phyloP scores from a whole-genome alignment of 2,888 invertebrate species.

The Drosophila paramelanica region DNA sequence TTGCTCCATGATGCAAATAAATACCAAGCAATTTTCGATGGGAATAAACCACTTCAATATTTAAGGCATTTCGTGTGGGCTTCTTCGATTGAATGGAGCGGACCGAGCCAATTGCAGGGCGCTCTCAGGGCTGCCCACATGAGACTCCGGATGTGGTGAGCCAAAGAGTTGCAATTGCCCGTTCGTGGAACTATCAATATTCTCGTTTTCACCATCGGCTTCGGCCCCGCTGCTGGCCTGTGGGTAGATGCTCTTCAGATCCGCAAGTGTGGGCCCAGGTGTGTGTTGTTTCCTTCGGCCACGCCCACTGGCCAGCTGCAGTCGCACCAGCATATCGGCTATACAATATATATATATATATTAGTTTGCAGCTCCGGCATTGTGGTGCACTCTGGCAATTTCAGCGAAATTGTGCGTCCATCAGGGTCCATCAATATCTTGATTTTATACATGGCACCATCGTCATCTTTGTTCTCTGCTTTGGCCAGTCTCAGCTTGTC shows the following conservation, averaged over 20 bases:
- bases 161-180: conserved; percentile 3
- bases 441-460: conserved; percentile 11
- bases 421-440: conserved; percentile 3
- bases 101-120: not conserved
- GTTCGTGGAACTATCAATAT: not conserved
- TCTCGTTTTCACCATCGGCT: not conserved
- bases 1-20: conserved; percentile 5
- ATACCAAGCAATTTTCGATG: not conserved
- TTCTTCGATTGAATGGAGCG: not conserved
- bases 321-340: conserved; percentile 1
- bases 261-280: not conserved
- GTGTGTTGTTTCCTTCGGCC: not conserved
- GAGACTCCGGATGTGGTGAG: not conserved
- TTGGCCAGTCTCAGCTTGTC: conserved; percentile 10
- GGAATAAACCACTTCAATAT: not conserved
- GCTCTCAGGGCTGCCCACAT: not conserved
- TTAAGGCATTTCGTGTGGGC: not conserved
- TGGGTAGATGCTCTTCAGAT: not conserved
- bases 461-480: conserved; percentile 8
- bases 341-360: conserved; percentile 12
- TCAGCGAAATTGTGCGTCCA: conserved; percentile 15
- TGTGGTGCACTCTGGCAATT: not conserved
- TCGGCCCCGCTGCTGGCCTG: not conserved
- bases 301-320: not conserved
- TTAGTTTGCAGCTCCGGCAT: conserved; percentile 1